Evolutionary conservation across 2,113 vertebrate genomes (phyloP).

Genomic region (Centrocercus urophasianus): DNA sequence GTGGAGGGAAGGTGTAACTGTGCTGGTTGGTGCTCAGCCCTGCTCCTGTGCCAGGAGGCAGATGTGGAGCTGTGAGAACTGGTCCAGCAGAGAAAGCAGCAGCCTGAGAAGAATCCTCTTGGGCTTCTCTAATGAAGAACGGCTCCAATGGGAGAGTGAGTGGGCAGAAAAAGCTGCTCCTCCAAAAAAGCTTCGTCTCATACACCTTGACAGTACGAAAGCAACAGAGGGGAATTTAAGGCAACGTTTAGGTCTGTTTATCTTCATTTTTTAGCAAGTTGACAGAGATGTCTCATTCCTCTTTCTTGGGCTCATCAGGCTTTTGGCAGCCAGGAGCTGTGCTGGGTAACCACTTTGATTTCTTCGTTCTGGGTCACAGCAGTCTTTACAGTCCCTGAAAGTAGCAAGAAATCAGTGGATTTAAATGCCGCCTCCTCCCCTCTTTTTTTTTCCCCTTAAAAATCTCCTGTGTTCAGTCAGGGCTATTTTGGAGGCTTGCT

Average conservation of each 20-base stretch:
- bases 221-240: background rate
- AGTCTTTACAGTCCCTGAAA: background rate
- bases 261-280: background rate
- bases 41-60: background rate
- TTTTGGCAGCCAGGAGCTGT: background rate
- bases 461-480: background rate
- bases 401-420: background rate
- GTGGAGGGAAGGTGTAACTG: constrained; percentile 7
- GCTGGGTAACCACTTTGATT: background rate
- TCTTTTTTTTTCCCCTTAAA: background rate
- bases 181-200: fast-evolving
- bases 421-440: background rate
- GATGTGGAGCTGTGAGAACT: constrained; percentile 21
- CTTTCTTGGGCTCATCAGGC: background rate
- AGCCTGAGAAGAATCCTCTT: background rate
- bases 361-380: background rate
- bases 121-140: background rate
- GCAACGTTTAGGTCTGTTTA: background rate
- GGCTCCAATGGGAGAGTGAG: background rate
- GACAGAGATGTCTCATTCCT: background rate
- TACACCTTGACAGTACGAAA: fast-evolving
- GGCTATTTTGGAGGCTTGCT: background rate
- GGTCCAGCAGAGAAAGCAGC: constrained; percentile 30
- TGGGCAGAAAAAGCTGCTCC: background rate
- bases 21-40: constrained; percentile 9